Conservation (phyloP, 2,888 invertebrate genomes). For the Ophion obscuratus region DNA sequence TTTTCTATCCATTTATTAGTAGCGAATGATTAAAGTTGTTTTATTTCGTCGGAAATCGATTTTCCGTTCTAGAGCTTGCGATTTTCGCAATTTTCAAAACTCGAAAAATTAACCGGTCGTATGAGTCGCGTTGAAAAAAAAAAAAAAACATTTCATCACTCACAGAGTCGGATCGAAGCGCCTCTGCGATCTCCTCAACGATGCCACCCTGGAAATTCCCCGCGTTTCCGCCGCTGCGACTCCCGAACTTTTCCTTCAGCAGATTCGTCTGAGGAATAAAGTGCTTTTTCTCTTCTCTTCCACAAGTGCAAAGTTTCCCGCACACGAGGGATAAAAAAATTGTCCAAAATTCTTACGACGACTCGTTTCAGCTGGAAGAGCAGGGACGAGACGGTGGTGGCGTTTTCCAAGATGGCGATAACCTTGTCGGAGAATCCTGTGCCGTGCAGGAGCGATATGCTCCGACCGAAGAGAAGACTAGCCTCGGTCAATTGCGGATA, state of each 20-base stretch:
- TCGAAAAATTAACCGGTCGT: no score
- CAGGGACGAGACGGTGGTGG: slow-evolving; percentile 74
- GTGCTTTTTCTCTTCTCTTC: background rate
- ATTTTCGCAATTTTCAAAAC: no score
- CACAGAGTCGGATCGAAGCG: slow-evolving; percentile 74
- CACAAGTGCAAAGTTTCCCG: no score
- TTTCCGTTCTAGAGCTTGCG: no score
- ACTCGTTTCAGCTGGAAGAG: slow-evolving; percentile 75
- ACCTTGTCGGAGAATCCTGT: slow-evolving; percentile 71
- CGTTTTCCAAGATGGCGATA: slow-evolving; percentile 66
- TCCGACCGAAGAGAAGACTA: slow-evolving; percentile 74
- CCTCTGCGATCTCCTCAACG: slow-evolving; percentile 73
- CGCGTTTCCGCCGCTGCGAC: background rate
- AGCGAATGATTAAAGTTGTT: slow-evolving; percentile 5
- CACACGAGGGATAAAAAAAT: no score
- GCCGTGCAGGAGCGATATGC: slow-evolving; percentile 71
- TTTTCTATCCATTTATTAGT: slow-evolving; percentile 23
- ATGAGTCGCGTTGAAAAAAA: background rate
- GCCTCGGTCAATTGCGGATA: slow-evolving; percentile 77
- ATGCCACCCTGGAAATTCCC: slow-evolving; percentile 57
- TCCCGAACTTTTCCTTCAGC: slow-evolving; percentile 52
- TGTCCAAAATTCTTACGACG: slow-evolving; percentile 67
- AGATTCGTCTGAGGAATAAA: slow-evolving; percentile 52
- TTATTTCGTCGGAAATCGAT: background rate
- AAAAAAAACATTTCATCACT: slow-evolving; percentile 27